Conservation (phyloP, 1,140 invertebrate species). For the Drosophila pachea region DNA sequence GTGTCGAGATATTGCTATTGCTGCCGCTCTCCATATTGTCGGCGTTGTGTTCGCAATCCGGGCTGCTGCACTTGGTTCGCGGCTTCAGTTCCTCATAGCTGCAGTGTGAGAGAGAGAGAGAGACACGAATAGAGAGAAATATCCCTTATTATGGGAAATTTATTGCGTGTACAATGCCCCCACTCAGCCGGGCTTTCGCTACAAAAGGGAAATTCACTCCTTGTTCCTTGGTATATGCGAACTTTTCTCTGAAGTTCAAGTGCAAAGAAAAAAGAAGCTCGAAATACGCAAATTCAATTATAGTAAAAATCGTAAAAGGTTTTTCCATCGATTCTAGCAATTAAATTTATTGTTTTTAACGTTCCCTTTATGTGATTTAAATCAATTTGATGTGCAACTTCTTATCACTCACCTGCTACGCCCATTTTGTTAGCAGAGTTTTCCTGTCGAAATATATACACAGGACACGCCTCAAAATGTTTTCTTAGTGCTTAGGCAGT, state of each 20-base stretch:
- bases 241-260: conserved; percentile 70
- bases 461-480: conserved; percentile 40
- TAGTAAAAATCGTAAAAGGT: neutral
- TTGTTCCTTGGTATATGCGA: conserved; percentile 52
- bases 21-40: conserved; percentile 49
- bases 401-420: conserved; percentile 60
- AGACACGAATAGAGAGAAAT: conserved; percentile 28
- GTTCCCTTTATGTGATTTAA: neutral
- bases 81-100: conserved; percentile 74
- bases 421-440: conserved; percentile 39
- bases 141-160: conserved; percentile 73
- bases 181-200: conserved; percentile 31
- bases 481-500: neutral
- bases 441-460: conserved; percentile 17
- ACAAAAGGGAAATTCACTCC: conserved; percentile 53
- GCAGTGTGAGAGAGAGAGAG: conserved; percentile 7
- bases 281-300: conserved; percentile 7
- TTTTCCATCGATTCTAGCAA: neutral
- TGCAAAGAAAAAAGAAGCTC: conserved; percentile 49
- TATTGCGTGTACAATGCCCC: conserved; percentile 39
- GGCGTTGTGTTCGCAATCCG: conserved; percentile 37
- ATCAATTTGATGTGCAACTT: neutral
- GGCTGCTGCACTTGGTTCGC: conserved; percentile 56
- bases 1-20: conserved; percentile 51
- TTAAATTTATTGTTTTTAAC: neutral